These are phyloP conservation scores for Pollenia labialis DNA, from an alignment of 2,888 invertebrate species.

Conservation along the genomic window DNA sequence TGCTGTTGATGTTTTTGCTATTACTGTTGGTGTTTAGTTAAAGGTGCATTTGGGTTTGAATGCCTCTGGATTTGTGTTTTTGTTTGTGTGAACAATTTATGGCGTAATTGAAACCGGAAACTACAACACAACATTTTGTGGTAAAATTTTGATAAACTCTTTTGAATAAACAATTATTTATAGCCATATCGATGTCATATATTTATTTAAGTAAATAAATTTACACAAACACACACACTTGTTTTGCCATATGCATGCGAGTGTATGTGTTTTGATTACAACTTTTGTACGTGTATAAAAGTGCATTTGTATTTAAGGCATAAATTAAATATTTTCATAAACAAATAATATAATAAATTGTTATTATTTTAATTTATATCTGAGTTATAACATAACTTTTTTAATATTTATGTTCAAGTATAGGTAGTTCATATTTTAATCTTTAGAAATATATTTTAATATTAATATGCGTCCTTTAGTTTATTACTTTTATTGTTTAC, in stretches of 20 bases:
- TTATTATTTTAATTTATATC: constrained; percentile 66
- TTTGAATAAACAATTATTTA: constrained; percentile 73
- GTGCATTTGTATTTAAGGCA: constrained; percentile 45
- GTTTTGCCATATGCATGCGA: neutral
- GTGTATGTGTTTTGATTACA: neutral
- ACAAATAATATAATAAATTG: constrained; percentile 67
- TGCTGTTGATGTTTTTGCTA: constrained; percentile 52
- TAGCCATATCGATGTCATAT: constrained; percentile 66
- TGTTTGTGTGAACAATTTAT: constrained; percentile 71
- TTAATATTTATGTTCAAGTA: neutral
- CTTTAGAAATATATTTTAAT: neutral
- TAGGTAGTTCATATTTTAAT: constrained; percentile 4
- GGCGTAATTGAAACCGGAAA: constrained; percentile 76
- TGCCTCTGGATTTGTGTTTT: neutral
- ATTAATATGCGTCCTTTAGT: neutral
- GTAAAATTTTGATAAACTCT: constrained; percentile 73
- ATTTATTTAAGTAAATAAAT: constrained; percentile 49
- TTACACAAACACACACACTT: constrained; percentile 6
- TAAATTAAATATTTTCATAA: constrained; percentile 65
- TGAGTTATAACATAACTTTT: constrained; percentile 31
- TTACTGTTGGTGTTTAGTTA: constrained; percentile 49
- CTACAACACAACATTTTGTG: constrained; percentile 74
- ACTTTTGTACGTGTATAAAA: neutral
- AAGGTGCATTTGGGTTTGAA: constrained; percentile 29
- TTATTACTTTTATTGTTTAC: neutral